Base-by-base conservation (phyloP, 2,113 vertebrate species). In the Thunnus thynnus region DNA sequence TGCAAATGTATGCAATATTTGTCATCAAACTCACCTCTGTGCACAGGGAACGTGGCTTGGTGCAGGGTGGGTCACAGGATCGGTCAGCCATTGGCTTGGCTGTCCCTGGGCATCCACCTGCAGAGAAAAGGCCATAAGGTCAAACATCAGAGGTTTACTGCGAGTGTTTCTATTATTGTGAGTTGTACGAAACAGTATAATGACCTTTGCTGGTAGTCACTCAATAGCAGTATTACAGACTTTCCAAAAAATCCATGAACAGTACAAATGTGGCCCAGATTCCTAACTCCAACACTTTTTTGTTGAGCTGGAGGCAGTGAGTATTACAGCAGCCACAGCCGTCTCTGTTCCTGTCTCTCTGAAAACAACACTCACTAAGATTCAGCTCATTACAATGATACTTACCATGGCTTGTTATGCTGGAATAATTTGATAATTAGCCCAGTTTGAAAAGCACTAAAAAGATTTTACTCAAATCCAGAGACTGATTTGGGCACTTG, bases 1-100 rank as follows among this genome's bases (percentile, higher is more conserved):
- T 11, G 16, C 30, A 57, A 11, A 27, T 46, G 13, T 11, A 3
- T 46, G 17, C 3, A 18, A 5, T 25, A 18, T 61, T 16, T 25
- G 18, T 46, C 60, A 55, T 44, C 17, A 73, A 83, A 94, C 96
- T 86, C 94, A 99, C 98, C 98, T 99, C 98, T 12, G 96, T 97
- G 91, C 98, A 99, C 86, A 95, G 92, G 14, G 97, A 96, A 16
- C 97, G 96, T 46, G 95, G 94, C 74, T 97, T 97, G 86, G 92
- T 96, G 90, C 98, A 99, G 9, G 96, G 95, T 14, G 98, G 98
- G 78, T 96, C 96, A 95, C 98, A 99, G 65, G 97, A 97, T 86
- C 98, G 96, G 93, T 99, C 97, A 58, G 95, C 93, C 46, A 97
- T 95, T 18, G 98, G 98, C 78, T 96, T 94, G 82, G 86, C 93